A percentile compares a stretch with the other conserved stretches of the same genome.
These are phyloP conservation scores for Carollia perspicillata DNA, from an alignment of 2,113 vertebrate genomes.

Conservation along the genomic window DNA sequence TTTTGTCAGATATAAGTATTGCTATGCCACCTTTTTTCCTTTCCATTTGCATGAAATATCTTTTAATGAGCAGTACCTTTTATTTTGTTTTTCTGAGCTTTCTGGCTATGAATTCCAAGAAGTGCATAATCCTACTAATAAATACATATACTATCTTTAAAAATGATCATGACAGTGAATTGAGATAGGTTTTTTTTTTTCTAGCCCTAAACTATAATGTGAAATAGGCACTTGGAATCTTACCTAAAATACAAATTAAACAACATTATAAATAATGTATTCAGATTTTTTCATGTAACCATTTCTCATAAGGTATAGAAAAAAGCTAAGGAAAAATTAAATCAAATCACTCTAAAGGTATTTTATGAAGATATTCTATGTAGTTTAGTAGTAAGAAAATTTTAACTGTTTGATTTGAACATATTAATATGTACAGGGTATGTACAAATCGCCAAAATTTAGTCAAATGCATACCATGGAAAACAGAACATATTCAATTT, in stretches of 20 bases:
- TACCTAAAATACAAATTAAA: not conserved
- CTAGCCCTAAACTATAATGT: not conserved
- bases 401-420: conserved; percentile 17
- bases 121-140: not conserved
- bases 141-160: not conserved
- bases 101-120: not conserved
- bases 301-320: not conserved
- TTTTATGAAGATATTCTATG: not conserved
- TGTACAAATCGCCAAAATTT: not conserved
- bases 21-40: no score
- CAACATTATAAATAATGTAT: not conserved
- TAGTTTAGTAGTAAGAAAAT: not conserved
- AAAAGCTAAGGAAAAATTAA: conserved; percentile 10
- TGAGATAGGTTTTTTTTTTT: not conserved
- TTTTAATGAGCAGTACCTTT: not conserved
- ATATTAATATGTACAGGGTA: not conserved
- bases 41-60: no score
- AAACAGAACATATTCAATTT: not conserved
- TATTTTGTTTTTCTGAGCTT: not conserved
- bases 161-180: not conserved
- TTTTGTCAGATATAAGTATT: no score
- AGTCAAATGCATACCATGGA: not conserved
- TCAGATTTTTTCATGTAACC: not conserved
- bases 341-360: not conserved
- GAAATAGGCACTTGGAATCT: not conserved